These are phyloP conservation scores for Cephalopholis sonnerati DNA, from an alignment of 2,113 vertebrate genomes.

Conservation along the genomic window DNA sequence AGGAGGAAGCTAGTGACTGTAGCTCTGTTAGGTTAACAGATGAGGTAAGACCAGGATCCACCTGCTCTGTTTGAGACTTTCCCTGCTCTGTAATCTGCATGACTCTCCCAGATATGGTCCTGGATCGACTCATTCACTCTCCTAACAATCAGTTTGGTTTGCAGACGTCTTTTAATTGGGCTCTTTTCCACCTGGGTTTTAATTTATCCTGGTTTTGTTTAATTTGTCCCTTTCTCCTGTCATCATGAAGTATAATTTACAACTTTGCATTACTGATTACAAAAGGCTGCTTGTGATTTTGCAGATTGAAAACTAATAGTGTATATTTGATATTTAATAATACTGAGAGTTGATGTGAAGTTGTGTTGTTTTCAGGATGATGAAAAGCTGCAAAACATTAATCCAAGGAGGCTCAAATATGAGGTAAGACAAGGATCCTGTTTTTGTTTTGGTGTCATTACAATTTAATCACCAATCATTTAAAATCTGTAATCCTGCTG, in stretches of 20 bases:
- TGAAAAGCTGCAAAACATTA: slow-evolving; percentile 56
- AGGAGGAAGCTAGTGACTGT: slow-evolving; percentile 70
- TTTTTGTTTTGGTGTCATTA: slow-evolving; percentile 7
- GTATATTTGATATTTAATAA: neutral
- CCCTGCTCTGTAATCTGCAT: slow-evolving; percentile 53
- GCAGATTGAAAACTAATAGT: neutral
- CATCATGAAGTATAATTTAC: neutral
- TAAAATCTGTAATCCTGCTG: neutral
- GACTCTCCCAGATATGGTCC: slow-evolving; percentile 12
- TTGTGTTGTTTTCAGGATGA: slow-evolving; percentile 75
- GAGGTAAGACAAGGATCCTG: slow-evolving; percentile 70
- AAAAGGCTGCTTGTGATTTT: neutral
- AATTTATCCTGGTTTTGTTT: slow-evolving; percentile 20
- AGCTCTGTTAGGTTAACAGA: slow-evolving; percentile 73
- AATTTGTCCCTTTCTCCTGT: neutral
- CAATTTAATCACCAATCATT: neutral
- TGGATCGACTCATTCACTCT: neutral
- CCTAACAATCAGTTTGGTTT: slow-evolving; percentile 1
- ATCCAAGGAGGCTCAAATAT: slow-evolving; percentile 78
- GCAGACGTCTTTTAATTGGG: neutral
- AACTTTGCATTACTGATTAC: neutral
- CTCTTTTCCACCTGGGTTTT: slow-evolving; percentile 5
- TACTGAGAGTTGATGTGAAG: neutral
- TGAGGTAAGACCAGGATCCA: slow-evolving; percentile 69
- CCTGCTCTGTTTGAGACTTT: slow-evolving; percentile 2